Conservation (phyloP, 2,113 vertebrate genomes). For the Emydocephalus ijimae region DNA sequence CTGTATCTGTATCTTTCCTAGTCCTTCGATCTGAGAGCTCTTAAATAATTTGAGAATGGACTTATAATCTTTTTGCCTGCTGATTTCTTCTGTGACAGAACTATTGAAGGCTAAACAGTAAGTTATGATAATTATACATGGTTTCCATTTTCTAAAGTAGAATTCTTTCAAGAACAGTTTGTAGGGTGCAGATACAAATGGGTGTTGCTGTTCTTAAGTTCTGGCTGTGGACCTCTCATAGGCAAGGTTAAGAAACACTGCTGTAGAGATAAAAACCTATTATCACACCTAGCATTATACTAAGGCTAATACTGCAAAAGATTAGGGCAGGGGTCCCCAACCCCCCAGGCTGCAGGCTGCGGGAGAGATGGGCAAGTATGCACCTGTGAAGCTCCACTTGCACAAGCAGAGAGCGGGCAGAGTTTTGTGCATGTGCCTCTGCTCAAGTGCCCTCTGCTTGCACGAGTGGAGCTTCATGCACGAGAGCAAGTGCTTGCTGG, state of each 20-base stretch:
- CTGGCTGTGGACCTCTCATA: background rate
- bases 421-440: too few relatives aligned
- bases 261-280: background rate
- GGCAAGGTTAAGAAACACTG: background rate
- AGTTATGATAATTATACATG: background rate
- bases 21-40: background rate
- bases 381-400: too few relatives aligned
- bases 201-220: background rate
- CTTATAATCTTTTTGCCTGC: background rate
- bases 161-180: background rate
- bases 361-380: too few relatives aligned
- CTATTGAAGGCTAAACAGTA: background rate
- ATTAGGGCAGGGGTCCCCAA: too few relatives aligned
- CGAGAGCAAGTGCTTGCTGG: too few relatives aligned
- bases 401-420: too few relatives aligned
- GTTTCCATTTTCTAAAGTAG: background rate
- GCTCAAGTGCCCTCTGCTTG: too few relatives aligned
- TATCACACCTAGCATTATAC: background rate
- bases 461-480: too few relatives aligned
- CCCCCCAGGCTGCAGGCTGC: too few relatives aligned
- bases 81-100: background rate
- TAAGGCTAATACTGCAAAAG: background rate
- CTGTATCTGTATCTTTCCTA: background rate
- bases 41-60: background rate
- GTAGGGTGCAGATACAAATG: background rate